Evolutionary conservation across 2,888 invertebrate genomes (phyloP), one percentile per base, ranked within the genome.

Genomic region (Sepioteuthis lessoniana): DNA sequence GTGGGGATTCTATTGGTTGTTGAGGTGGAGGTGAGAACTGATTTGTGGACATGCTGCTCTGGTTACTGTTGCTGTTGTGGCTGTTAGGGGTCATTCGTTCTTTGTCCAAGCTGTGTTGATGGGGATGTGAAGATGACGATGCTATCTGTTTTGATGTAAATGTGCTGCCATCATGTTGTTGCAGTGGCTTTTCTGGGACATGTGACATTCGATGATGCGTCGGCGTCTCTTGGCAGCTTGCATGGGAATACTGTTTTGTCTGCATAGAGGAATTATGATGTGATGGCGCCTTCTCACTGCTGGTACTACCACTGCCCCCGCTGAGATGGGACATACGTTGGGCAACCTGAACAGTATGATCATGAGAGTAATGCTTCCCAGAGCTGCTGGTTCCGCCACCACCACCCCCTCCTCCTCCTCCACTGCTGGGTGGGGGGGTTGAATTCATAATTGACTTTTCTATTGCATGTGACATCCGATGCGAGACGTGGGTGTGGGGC

Each of bases 171-270:
- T 47, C 47, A 19, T 46, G 31, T 31, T n/a, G 28, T 7, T 60
- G 76, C 13, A 76, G 35, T 16, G 76, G n/a, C n/a, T 92, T 92
- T 2, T 92, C 92, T 8, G 92, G 92, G n/a, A 92, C 92, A 31
- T 92, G 92, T 13, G 92, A 92, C 92, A 92, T 92, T 47, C 92
- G 76, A 76, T 76, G 76, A 35, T 76, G 76, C 16, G n/a, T 42
- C 0, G 92, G 42, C 16, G 92, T 46, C 31, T 92, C 92, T n/a
- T 47, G 92, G 38, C n/a, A 47, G n/a, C 47, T 92, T 92, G 46
- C 8, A 92, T 92, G 92, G 47, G 92, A 47, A 92, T 47, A 92
- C 16, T 25, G 92, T 92, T 92, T 92, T 28, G 46, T 47, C 31
- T 47, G 42, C 46, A 92, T 92, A 8, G 46, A n/a, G 16, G 92